Evolutionary conservation across 1,140 invertebrate genomes (phyloP).

Genomic region (Achatina immaculata): DNA sequence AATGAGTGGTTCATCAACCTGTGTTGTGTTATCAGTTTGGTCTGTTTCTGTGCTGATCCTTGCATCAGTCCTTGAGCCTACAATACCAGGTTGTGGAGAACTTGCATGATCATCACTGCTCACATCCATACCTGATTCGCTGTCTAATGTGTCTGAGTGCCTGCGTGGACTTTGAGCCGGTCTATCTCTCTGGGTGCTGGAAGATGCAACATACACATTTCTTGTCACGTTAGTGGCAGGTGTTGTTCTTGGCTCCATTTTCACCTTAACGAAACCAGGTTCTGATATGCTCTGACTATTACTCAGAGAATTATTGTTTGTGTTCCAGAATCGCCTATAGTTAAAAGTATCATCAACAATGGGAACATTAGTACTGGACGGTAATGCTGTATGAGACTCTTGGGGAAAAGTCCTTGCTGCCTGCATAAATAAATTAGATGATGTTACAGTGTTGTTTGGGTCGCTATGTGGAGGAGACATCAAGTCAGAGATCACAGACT

Average conservation of each 20-base stretch:
- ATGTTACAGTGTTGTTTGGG: slow-evolving; percentile 58
- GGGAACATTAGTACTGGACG: neutral
- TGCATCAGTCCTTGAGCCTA: slow-evolving; percentile 21
- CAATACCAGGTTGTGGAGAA: slow-evolving; percentile 31
- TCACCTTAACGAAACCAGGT: slow-evolving; percentile 52
- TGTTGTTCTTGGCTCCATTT: slow-evolving; percentile 48
- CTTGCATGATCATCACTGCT: slow-evolving; percentile 44
- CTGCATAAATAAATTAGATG: slow-evolving; percentile 55
- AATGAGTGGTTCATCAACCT: neutral
- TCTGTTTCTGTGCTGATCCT: slow-evolving; percentile 14
- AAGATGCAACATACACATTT: neutral
- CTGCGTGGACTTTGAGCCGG: neutral
- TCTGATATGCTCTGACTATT: slow-evolving; percentile 15
- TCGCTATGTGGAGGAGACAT: slow-evolving; percentile 50
- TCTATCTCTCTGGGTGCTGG: slow-evolving; percentile 29
- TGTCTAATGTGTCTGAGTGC: slow-evolving; percentile 41
- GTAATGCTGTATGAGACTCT: slow-evolving; percentile 18
- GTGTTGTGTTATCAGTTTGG: slow-evolving; percentile 14
- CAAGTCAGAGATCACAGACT: slow-evolving; percentile 61
- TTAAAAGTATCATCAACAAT: slow-evolving; percentile 6
- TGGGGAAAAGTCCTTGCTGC: slow-evolving; percentile 23
- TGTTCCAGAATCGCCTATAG: slow-evolving; percentile 27
- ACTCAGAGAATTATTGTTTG: slow-evolving; percentile 25
- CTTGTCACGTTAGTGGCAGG: neutral
- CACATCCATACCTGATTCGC: slow-evolving; percentile 35